phyloP scores from a whole-genome alignment of 2,113 vertebrate species.

The Balaeniceps rex region DNA sequence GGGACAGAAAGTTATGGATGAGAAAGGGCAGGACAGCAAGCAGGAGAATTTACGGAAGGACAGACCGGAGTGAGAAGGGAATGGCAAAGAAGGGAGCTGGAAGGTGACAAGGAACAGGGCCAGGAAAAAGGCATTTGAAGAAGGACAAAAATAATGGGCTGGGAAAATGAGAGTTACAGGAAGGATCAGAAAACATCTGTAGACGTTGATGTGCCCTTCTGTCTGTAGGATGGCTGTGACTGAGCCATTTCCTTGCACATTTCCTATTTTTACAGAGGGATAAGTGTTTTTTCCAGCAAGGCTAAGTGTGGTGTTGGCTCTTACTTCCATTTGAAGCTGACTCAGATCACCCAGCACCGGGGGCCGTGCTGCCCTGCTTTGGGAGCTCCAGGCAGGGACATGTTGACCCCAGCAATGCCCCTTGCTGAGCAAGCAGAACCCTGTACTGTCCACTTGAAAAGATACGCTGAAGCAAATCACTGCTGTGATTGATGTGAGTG shows the following conservation, averaged over 20 bases:
- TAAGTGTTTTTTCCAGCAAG: background rate
- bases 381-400: background rate
- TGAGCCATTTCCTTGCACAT: background rate
- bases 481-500: background rate
- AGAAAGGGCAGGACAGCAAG: background rate
- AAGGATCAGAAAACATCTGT: background rate
- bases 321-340: background rate
- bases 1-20: background rate
- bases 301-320: background rate
- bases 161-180: background rate
- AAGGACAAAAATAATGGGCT: background rate
- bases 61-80: background rate
- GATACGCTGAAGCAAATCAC: background rate
- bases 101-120: background rate
- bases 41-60: background rate
- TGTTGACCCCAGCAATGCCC: background rate
- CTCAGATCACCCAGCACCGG: background rate
- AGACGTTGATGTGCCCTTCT: accelerated
- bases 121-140: background rate
- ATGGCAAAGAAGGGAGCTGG: background rate
- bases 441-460: background rate
- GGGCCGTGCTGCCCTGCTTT: accelerated
- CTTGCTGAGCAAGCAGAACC: background rate
- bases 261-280: background rate
- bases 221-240: background rate